A percentile compares a stretch with the other conserved stretches of the same genome.
Evolutionary conservation across 2,113 vertebrate species (phyloP).

Genomic region (Psophia crepitans): DNA sequence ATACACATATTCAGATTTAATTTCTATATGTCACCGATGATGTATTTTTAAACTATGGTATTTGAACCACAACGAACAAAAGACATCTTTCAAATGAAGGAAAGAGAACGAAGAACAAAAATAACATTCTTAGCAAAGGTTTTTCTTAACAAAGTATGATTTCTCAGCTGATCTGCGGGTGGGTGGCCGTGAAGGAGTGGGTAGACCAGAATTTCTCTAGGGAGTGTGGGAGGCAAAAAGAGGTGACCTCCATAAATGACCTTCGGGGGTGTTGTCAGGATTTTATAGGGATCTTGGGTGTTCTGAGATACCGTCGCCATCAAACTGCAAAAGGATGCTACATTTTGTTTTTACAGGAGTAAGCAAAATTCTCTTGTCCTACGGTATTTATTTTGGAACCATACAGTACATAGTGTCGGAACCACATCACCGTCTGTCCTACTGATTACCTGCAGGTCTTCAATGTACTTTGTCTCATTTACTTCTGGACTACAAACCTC

Average conservation of each 20-base stretch:
- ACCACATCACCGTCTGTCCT: neutral
- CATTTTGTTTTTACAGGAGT: neutral
- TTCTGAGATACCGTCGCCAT: neutral
- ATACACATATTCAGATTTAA: neutral
- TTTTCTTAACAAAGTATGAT: neutral
- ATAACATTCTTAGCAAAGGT: neutral
- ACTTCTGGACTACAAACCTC: neutral
- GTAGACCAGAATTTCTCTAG: neutral
- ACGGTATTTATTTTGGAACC: neutral
- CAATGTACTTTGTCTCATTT: neutral
- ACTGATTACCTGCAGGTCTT: neutral
- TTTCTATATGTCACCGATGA: neutral
- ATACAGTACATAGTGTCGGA: rapidly evolving
- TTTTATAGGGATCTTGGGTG: constrained; percentile 15
- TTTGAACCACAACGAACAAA: neutral
- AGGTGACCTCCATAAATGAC: neutral
- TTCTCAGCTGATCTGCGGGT: constrained; percentile 52
- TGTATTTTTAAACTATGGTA: neutral
- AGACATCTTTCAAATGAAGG: neutral
- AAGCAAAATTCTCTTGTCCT: neutral
- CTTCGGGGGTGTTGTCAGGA: neutral
- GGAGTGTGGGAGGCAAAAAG: constrained; percentile 8
- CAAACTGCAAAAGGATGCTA: neutral
- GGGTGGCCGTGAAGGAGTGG: constrained; percentile 22
- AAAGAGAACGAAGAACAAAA: constrained; percentile 13